Evolutionary conservation across 2,797 vertebrate genomes (phyloP).

Genomic region (Platalea minor): DNA sequence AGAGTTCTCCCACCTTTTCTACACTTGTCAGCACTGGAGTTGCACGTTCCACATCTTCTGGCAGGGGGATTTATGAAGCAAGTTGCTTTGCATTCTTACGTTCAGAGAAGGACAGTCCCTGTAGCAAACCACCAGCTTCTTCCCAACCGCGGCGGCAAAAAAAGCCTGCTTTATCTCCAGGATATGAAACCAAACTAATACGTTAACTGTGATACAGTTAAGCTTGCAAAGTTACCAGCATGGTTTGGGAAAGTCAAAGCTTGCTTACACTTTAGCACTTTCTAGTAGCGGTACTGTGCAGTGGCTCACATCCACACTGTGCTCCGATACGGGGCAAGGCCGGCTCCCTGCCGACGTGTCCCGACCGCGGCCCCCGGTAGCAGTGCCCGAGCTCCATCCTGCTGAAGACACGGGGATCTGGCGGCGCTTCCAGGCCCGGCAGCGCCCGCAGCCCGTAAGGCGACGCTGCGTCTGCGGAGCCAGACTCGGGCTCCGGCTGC

Average conservation of each 20-base stretch:
- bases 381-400: not conserved
- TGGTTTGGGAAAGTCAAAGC: not conserved
- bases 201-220: not conserved
- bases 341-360: not conserved
- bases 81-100: not conserved
- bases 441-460: not conserved
- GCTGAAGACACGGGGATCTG: accelerated
- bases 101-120: not conserved
- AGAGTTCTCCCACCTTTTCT: not conserved
- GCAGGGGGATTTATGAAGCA: not conserved
- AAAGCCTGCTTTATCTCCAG: not conserved
- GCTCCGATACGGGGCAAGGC: not conserved
- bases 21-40: accelerated
- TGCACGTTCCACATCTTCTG: not conserved
- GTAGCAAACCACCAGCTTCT: not conserved
- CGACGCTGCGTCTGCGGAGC: accelerated
- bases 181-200: not conserved
- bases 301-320: too few relatives aligned
- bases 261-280: not conserved
- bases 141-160: not conserved
- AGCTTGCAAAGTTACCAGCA: not conserved
- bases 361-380: accelerated
- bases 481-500: not conserved
- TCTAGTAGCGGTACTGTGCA: accelerated
- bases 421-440: not conserved